phyloP scores from a whole-genome alignment of 2,113 vertebrate genomes.

The Mustelus asterias region DNA sequence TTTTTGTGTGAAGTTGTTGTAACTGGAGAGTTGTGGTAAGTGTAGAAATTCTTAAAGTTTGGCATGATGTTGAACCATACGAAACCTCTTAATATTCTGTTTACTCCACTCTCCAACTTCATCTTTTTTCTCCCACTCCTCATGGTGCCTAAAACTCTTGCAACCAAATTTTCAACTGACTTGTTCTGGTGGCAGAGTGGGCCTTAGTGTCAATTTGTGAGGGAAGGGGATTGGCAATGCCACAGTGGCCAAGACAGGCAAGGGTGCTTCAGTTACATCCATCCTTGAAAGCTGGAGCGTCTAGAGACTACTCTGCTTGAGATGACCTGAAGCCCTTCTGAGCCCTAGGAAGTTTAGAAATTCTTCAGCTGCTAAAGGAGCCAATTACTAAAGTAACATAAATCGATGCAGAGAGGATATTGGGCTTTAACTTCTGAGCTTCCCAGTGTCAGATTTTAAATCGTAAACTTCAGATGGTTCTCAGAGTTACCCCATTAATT shows the following conservation, averaged over 20 bases:
- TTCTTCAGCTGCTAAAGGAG: background rate
- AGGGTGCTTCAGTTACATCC: background rate
- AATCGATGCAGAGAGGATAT: background rate
- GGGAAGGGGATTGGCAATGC: background rate
- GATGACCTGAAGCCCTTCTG: background rate
- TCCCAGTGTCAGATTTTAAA: too few species aligned
- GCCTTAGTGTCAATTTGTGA: background rate
- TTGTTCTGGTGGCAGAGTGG: background rate
- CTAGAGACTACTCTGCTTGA: too few species aligned
- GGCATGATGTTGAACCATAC: background rate
- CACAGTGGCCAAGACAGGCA: background rate
- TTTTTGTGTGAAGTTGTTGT: slow-evolving; percentile 4
- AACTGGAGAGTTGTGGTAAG: background rate
- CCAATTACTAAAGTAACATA: background rate
- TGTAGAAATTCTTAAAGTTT: background rate
- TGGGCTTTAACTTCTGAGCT: too few species aligned
- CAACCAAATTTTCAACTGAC: background rate
- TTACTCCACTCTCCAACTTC: background rate
- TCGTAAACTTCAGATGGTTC: too few species aligned
- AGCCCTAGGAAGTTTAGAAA: background rate
- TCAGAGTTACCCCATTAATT: too few species aligned
- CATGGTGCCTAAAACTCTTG: background rate
- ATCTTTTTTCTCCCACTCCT: background rate
- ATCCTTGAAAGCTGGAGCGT: background rate
- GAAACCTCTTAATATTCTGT: background rate